A percentile compares a stretch with the other conserved stretches of the same genome.
These are phyloP conservation scores for Drosophila persimilis DNA, from an alignment of 1,140 invertebrate genomes.

Conservation along the genomic window DNA sequence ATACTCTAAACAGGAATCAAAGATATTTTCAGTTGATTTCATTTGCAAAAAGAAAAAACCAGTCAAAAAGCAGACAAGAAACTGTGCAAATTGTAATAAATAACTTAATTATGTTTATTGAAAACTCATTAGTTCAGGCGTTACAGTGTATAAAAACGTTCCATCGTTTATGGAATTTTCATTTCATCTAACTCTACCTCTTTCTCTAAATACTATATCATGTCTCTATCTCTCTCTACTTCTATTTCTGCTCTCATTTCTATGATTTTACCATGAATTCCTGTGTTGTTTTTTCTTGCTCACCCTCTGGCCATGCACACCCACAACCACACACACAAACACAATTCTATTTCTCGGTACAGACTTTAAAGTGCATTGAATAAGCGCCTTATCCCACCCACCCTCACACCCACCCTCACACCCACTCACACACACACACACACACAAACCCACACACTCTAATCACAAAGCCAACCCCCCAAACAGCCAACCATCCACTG, in stretches of 20 bases:
- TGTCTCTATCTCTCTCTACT: slow-evolving; percentile 9
- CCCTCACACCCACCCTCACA: slow-evolving; percentile 11
- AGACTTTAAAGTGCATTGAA: slow-evolving; percentile 52
- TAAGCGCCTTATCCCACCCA: slow-evolving; percentile 49
- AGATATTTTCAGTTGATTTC: slow-evolving; percentile 61
- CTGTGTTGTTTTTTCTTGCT: slow-evolving; percentile 44
- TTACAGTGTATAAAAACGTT: slow-evolving; percentile 78
- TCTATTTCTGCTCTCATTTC: slow-evolving; percentile 26
- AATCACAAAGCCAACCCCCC: slow-evolving; percentile 14
- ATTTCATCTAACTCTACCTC: slow-evolving; percentile 25
- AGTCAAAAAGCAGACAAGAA: slow-evolving; percentile 24
- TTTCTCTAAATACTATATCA: not conserved
- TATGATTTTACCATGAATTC: slow-evolving; percentile 49
- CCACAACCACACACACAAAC: slow-evolving; percentile 9
- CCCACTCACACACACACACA: slow-evolving; percentile 15
- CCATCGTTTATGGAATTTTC: slow-evolving; percentile 53
- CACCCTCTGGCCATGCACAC: slow-evolving; percentile 29
- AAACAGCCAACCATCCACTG: slow-evolving; percentile 12
- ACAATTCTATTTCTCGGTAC: slow-evolving; percentile 25
- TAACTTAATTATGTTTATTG: slow-evolving; percentile 52
- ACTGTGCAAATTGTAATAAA: slow-evolving; percentile 83
- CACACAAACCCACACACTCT: slow-evolving; percentile 5
- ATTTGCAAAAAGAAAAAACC: slow-evolving; percentile 22
- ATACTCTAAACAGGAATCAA: slow-evolving; percentile 8
- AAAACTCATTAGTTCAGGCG: slow-evolving; percentile 75